Percentiles rank a stretch among this genome's conserved stretches.
These are phyloP conservation scores for Carassius gibelio DNA, from an alignment of 2,113 vertebrate species.

Conservation along the genomic window DNA sequence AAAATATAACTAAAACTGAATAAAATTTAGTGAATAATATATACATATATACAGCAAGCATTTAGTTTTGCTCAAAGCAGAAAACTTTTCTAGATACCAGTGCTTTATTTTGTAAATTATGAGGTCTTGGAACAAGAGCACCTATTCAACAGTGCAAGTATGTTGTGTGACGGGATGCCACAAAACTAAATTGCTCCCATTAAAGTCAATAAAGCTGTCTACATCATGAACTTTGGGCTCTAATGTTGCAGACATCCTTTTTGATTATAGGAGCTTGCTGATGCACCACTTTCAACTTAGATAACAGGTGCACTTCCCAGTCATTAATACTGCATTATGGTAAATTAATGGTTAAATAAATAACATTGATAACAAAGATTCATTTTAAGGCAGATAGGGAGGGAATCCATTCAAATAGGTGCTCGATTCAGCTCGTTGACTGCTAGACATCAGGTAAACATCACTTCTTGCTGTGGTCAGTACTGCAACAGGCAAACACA, in stretches of 20 bases:
- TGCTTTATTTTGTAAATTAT: not conserved
- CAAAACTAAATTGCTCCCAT: not conserved
- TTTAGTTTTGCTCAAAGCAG: not conserved
- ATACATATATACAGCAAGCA: not conserved
- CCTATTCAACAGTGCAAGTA: not conserved
- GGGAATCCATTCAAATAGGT: not conserved
- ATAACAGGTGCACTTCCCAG: not conserved
- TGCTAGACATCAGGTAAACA: slow-evolving; percentile 2
- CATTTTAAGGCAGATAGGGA: not conserved
- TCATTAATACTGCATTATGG: not conserved
- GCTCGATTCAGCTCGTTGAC: not conserved
- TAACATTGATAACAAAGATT: not conserved
- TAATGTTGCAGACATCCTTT: not conserved
- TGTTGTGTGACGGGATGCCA: not conserved
- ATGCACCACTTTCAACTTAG: not conserved
- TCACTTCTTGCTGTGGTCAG: slow-evolving; percentile 1
- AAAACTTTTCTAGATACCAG: not conserved
- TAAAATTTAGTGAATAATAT: not conserved
- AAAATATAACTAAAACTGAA: no score
- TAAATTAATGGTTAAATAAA: not conserved
- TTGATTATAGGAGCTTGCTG: not conserved
- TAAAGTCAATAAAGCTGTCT: slow-evolving; percentile 2
- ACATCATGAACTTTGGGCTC: not conserved
- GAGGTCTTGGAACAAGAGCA: not conserved
- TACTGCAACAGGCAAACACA: not conserved